These are phyloP conservation scores for Sitta europaea DNA, from an alignment of 2,113 vertebrate species.

Conservation along the genomic window DNA sequence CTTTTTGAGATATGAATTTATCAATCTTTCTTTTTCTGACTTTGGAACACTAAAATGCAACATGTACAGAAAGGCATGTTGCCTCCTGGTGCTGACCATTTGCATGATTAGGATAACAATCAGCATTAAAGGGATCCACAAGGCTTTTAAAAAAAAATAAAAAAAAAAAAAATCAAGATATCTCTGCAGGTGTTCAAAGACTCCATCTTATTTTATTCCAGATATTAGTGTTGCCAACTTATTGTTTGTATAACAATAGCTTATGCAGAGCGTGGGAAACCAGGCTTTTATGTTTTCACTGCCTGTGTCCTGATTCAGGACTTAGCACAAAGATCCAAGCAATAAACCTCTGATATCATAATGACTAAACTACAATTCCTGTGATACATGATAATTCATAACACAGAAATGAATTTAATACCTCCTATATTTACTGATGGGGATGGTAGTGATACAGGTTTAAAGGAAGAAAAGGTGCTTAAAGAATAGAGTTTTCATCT, in stretches of 20 bases:
- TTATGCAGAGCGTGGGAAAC: conserved; percentile 68
- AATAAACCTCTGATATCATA: background rate
- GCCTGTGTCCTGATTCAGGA: conserved; percentile 12
- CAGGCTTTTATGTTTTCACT: conserved; percentile 53
- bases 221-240: conserved; percentile 58
- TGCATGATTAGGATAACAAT: background rate
- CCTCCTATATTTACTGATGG: background rate
- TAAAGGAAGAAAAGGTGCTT: background rate
- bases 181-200: conserved; percentile 60
- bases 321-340: background rate
- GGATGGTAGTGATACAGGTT: background rate
- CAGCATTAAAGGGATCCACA: background rate
- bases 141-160: background rate
- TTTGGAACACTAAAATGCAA: background rate
- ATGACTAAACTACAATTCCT: background rate
- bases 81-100: background rate
- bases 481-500: background rate
- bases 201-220: conserved; percentile 33
- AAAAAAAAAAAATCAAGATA: background rate
- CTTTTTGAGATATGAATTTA: background rate
- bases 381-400: background rate
- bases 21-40: background rate
- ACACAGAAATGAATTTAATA: background rate
- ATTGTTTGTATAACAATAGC: conserved; percentile 78
- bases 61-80: background rate